Base-by-base conservation (phyloP, 2,797 vertebrate species). In the Cossypha niveicapilla region DNA sequence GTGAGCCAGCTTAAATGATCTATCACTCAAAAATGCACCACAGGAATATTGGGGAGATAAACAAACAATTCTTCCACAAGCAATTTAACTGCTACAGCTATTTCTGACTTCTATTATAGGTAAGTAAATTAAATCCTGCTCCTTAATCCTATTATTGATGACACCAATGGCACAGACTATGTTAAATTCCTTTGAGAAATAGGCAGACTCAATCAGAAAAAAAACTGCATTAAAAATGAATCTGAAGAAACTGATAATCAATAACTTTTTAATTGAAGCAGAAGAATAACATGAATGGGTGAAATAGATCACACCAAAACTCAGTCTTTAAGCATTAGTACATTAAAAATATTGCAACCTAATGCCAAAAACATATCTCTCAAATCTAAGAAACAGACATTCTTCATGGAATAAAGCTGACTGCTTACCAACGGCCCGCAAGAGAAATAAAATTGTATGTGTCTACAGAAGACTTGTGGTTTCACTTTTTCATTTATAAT, bases 1-100 rank as follows among this genome's bases (percentile, higher is more conserved):
- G 25, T 0, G 0, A 93, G 63, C 50, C 53, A 74, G 12, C 28
- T 79, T 58, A 82, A 81, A 79, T 44, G 42, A 54, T 54, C 60
- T 83, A 32, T 80, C 37, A 61, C 65, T 78, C 75, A 65, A 76
- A 94, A 94, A 68, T 47, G 61, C 13, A 80, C 21, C 54, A 37
- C 39, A 90, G 39, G 42, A 90, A 84, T 85, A 92, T 57, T 50
- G 37, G 19, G 47, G 95, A 96, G 82, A 85, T 44, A 94, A 92
- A 89, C 68, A 95, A 95, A 86, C 84, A 96, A 94, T 83, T 92
- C 35, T 37, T 50, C 28, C 73, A 71, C 51, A 78, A 80, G 66
- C 73, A 71, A 92, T 67, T 82, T 44, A 83, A 82, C 30, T 74
- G 42, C 21, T 85, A 75, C 62, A 61, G 41, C 25, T 71, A 68